Percentiles rank a stretch among this genome's conserved stretches.
phyloP scores from a whole-genome alignment of 2,797 vertebrate species.

The Pelochelys cantorii region DNA sequence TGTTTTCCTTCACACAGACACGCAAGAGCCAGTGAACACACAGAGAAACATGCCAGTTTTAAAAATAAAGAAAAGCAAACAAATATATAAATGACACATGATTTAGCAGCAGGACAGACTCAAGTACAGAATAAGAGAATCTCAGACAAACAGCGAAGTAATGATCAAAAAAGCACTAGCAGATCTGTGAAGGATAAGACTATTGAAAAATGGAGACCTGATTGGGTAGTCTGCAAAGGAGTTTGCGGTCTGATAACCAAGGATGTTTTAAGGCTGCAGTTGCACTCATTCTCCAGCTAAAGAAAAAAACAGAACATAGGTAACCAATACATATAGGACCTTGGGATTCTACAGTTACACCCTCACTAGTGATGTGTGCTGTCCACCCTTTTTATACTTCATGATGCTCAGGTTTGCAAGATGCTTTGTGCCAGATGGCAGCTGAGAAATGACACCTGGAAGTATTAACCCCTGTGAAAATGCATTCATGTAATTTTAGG shows the following conservation, averaged over 20 bases:
- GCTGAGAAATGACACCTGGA: not conserved
- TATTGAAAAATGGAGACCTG: conserved; percentile 81
- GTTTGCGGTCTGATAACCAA: conserved; percentile 91
- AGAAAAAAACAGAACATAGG: conserved; percentile 61
- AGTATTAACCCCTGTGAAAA: not conserved
- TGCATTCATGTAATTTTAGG: not conserved
- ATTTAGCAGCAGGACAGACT: conserved; percentile 1
- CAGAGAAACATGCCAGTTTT: conserved; percentile 24
- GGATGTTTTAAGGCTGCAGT: conserved; percentile 92
- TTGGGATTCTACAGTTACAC: not conserved
- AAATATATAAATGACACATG: not conserved
- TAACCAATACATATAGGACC: conserved; percentile 20
- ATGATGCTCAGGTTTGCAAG: not conserved
- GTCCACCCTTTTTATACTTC: not conserved
- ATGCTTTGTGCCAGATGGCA: not conserved
- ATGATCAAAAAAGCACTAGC: not conserved
- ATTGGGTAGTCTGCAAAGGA: conserved; percentile 87
- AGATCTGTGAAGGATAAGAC: not conserved
- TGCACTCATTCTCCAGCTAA: conserved; percentile 97
- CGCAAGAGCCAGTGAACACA: conserved; percentile 16
- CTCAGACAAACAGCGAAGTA: not conserved
- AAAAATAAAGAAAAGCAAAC: not conserved
- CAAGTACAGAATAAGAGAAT: not conserved
- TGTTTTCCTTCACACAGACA: not conserved
- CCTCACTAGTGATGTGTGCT: not conserved